phyloP scores from a whole-genome alignment of 2,113 vertebrate species.

The Atrichornis clamosus region DNA sequence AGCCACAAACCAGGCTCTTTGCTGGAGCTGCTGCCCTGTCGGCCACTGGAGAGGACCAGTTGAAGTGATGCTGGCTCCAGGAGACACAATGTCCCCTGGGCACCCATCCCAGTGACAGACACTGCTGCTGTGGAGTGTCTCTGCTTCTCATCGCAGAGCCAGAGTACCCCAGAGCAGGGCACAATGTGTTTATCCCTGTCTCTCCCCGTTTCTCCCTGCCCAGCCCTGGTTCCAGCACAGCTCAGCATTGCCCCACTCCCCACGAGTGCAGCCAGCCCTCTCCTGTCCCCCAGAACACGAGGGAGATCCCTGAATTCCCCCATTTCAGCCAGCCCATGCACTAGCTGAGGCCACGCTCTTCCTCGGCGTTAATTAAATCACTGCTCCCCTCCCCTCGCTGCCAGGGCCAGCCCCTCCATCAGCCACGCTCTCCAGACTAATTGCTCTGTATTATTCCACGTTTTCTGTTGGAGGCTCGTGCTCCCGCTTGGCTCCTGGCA shows the following conservation, averaged over 20 bases:
- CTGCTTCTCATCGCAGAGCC: rapidly evolving
- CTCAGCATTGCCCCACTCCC: not conserved
- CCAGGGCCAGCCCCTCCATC: not conserved
- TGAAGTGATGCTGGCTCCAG: not conserved
- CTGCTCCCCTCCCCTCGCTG: not conserved
- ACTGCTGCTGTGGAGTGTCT: not conserved
- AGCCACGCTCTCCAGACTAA: not conserved
- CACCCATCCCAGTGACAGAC: not conserved
- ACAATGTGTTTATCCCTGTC: not conserved
- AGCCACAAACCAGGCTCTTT: not conserved
- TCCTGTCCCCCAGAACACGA: not conserved
- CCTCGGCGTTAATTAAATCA: rapidly evolving
- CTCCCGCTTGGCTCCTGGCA: not conserved
- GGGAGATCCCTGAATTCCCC: not conserved
- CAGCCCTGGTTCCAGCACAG: not conserved
- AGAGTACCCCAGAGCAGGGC: not conserved
- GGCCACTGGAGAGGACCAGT: not conserved
- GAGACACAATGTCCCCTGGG: not conserved
- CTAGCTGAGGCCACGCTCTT: not conserved
- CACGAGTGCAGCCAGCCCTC: not conserved
- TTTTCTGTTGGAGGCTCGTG: not conserved
- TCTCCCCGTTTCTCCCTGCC: not conserved
- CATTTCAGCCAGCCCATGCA: rapidly evolving
- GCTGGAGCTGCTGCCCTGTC: not conserved
- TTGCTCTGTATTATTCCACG: not conserved